Evolutionary conservation across 2,797 vertebrate species (phyloP).

Genomic region (Sebastes jordani): DNA sequence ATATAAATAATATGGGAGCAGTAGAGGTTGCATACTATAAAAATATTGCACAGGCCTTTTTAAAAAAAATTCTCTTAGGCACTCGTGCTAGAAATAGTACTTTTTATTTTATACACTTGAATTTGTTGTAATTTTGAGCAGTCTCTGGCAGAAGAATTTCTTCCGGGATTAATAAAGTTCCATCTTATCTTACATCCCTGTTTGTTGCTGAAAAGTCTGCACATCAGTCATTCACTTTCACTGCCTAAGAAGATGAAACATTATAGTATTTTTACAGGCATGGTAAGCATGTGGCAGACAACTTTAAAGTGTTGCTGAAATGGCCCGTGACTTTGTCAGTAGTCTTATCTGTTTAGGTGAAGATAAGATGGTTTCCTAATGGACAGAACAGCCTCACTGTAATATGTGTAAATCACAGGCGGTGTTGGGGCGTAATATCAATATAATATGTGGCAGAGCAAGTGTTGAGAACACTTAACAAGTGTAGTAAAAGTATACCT

Average conservation of each 20-base stretch:
- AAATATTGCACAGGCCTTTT: too few relatives aligned
- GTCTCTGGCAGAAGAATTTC: too few relatives aligned
- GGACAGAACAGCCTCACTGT: not conserved
- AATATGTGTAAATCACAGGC: not conserved
- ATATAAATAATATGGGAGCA: too few relatives aligned
- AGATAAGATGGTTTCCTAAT: constrained; percentile 17
- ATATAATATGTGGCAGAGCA: not conserved
- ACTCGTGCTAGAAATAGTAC: too few relatives aligned
- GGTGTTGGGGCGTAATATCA: not conserved
- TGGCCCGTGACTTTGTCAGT: not conserved
- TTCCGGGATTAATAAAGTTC: too few relatives aligned
- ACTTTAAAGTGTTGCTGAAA: not conserved
- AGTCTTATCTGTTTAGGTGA: constrained; percentile 24
- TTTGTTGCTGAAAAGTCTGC: not conserved
- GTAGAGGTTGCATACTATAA: too few relatives aligned
- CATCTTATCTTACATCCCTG: not conserved
- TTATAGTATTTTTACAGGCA: not conserved
- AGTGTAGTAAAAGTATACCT: constrained; percentile 1
- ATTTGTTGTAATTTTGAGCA: too few relatives aligned
- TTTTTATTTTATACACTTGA: too few relatives aligned
- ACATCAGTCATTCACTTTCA: constrained; percentile 12
- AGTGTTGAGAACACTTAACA: not conserved
- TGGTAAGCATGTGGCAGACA: not conserved
- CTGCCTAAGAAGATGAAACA: not conserved
- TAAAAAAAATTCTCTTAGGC: too few relatives aligned